Percentiles rank a stretch among this genome's conserved stretches.
These are phyloP conservation scores for Lacanobia oleracea DNA, from an alignment of 2,888 invertebrate genomes.

Conservation along the genomic window DNA sequence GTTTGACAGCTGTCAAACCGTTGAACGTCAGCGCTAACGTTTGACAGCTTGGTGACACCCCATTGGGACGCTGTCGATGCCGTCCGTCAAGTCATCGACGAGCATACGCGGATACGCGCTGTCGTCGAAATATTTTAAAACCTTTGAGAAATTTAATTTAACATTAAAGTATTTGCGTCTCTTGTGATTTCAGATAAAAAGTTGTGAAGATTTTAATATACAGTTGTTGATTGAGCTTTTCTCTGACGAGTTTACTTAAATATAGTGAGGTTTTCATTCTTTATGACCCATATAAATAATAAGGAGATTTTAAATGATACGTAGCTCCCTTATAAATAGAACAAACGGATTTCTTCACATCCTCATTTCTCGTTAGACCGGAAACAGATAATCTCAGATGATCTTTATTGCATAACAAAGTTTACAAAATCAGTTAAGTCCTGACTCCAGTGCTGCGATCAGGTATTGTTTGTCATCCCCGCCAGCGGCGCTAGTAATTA, in stretches of 20 bases:
- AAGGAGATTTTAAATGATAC: background rate
- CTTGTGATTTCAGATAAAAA: slow-evolving; percentile 9
- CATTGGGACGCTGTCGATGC: slow-evolving; percentile 41
- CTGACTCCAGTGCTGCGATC: too few relatives aligned
- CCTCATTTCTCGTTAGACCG: too few relatives aligned
- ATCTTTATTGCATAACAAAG: too few relatives aligned
- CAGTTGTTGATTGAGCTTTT: slow-evolving; percentile 31
- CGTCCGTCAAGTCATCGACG: slow-evolving; percentile 49
- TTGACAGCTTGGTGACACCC: slow-evolving; percentile 60
- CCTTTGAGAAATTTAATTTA: slow-evolving; percentile 15
- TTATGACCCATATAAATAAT: too few relatives aligned
- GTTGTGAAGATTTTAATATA: slow-evolving; percentile 1
- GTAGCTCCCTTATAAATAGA: background rate
- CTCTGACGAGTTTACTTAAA: background rate
- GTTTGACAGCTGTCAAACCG: slow-evolving; percentile 55
- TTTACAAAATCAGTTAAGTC: too few relatives aligned
- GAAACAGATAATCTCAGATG: too few relatives aligned
- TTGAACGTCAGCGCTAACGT: slow-evolving; percentile 40
- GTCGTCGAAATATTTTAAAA: slow-evolving; percentile 55
- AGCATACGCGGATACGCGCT: slow-evolving; percentile 57
- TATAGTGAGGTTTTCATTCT: background rate
- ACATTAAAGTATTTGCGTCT: slow-evolving; percentile 22
- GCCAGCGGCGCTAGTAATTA: too few relatives aligned
- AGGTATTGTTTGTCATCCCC: too few relatives aligned
- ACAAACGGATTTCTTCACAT: too few relatives aligned